Base-by-base conservation (phyloP, 2,888 invertebrate genomes). In the Nowickia ferox region DNA sequence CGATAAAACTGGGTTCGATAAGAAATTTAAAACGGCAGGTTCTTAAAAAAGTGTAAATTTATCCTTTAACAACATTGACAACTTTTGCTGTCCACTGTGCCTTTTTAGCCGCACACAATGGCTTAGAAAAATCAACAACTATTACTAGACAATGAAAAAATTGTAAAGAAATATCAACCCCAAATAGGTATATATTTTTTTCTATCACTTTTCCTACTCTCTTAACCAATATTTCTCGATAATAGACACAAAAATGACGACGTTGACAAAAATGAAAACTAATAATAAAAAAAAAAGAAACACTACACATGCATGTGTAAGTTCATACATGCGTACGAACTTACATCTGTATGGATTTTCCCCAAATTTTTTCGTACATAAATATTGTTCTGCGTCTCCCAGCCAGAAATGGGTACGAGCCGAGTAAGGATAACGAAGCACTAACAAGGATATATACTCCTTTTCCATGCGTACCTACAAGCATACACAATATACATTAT, bases 341-440 rank as follows among this genome's bases (percentile, higher is more conserved):
- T 10, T 30, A 13, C 13, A 40, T 30, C 10, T 72, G 22, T 40
- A 51, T 59, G 19, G n/a, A 65, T 65, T 66, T 72, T 72, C 71
- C 71, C 10, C 3, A 15, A 22, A 51, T 63, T 55, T 82, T 82
- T 77, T 68, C 72, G 71, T 72, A 53, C 66, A 11, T 53, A 74
- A 74, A 81, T 51, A 44, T 77, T 72, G 51, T 30, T 30, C 30
- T 66, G 59, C 77, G 65, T 71, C 71, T 65, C 30, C 63, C 57
- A 59, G 13, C 19, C 44, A 22, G 9, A 59, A 59, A 59, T 76
- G 77, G 83, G 51, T 46, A 68, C 53, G 15, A 68, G 66, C 19
- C 15, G 68, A 84, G 78, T 77, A 78, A 78, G 83, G 77, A 84
- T 84, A 84, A 84, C 72, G 68, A 53, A 78, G 68, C 59, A 78